Evolutionary conservation across 1,140 invertebrate genomes (phyloP), one percentile per base, ranked within the genome.

Genomic region (Acromyrmex echinatior): DNA sequence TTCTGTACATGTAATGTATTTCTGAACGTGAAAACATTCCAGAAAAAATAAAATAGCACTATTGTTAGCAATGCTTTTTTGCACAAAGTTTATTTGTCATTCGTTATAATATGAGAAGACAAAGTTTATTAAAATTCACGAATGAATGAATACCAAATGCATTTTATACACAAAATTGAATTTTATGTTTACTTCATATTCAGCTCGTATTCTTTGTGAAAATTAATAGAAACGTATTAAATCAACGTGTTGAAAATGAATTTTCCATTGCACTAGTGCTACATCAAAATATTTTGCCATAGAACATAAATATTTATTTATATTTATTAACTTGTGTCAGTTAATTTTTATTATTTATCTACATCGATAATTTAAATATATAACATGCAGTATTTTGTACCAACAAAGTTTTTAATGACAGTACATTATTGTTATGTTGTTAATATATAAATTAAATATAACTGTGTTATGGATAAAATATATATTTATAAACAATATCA

Each of bases 111-210:
- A 62, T 39, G 21, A 39, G 14, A n/a, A 68, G 21, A 31, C 10
- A 35, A 63, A 49, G 0, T 79, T 53, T 51, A 79, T 31, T 5
- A 31, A 65, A 31, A 31, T 14, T 60, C 14, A 53, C 6, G 2
- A 16, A n/a, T 25, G 4, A 5, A 65, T 35, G 25, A 1, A 3
- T 10, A 49, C 7, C 7, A 65, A 51, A 51, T 21, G n/a, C 18
- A 66, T 49, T 65, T 65, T 79, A 51, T 4, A 25, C 6, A 18
- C 25, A n/a, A 65, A 49, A 53, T 51, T 51, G 12, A 66, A 28
- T 66, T 79, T 79, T 31, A 66, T 14, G 16, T 65, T 79, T 39
- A 77, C 21, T 39, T 63, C 60, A 12, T 14, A 51, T 31, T 62
- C 35, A 28, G 16, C 18, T 12, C 9, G 10, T 60, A 21, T 14